phyloP scores from a whole-genome alignment of 2,113 vertebrate genomes.

The Strigops habroptila region DNA sequence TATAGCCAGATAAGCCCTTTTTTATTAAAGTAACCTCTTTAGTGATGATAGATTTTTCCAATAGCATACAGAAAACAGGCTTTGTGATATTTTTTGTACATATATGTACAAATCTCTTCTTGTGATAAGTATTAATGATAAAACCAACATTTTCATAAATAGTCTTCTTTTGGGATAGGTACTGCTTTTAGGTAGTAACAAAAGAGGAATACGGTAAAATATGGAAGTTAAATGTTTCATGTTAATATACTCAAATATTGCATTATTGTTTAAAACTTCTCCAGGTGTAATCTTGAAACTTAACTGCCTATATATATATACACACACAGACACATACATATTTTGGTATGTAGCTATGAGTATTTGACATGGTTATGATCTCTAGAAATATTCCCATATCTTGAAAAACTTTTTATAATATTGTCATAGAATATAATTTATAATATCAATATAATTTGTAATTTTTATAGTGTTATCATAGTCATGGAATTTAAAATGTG shows the following conservation, averaged over 20 bases:
- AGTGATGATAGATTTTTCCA: slow-evolving; percentile 54
- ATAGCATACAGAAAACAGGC: neutral
- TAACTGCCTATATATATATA: neutral
- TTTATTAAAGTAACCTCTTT: slow-evolving; percentile 41
- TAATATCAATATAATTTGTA: too few relatives aligned
- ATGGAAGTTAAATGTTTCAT: neutral
- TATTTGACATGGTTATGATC: neutral
- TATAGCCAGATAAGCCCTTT: neutral
- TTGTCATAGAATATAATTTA: too few relatives aligned
- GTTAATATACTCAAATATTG: neutral
- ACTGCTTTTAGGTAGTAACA: neutral
- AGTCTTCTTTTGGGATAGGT: neutral
- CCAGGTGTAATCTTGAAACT: neutral
- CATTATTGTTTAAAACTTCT: neutral
- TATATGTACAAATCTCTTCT: neutral
- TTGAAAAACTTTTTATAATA: neutral
- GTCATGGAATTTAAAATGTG: neutral
- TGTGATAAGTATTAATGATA: slow-evolving; percentile 35
- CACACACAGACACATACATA: neutral
- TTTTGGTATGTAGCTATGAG: neutral
- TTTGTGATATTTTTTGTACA: slow-evolving; percentile 37
- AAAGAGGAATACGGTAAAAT: neutral
- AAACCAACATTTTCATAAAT: neutral
- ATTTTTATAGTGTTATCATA: too few relatives aligned
- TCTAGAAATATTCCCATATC: neutral